These are phyloP conservation scores for Notarius lentiginosus DNA, from an alignment of 2,113 vertebrate genomes.

Conservation along the genomic window DNA sequence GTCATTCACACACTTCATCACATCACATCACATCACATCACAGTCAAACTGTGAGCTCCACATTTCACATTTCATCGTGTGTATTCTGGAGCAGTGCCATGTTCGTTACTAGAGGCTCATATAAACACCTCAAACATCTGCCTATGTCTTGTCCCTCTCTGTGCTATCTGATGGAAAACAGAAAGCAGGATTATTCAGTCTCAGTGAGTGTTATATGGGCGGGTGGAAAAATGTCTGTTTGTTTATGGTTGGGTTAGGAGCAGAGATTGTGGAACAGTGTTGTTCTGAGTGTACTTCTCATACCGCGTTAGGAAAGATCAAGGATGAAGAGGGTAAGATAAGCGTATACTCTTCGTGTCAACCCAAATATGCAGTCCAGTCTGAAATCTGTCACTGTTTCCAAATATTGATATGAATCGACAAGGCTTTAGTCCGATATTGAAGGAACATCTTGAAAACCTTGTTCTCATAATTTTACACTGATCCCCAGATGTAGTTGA, in stretches of 20 bases:
- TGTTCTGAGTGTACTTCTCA: constrained; percentile 17
- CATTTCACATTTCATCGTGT: constrained; percentile 5
- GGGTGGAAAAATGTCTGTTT: constrained; percentile 63
- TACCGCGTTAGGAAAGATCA: constrained; percentile 22
- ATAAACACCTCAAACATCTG: constrained; percentile 13
- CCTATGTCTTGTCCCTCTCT: constrained; percentile 30
- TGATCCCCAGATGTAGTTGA: background rate
- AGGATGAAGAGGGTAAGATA: constrained; percentile 28
- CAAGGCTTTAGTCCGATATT: background rate
- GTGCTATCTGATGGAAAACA: constrained; percentile 60
- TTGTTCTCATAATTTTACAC: background rate
- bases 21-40: too few species aligned
- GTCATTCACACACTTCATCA: background rate
- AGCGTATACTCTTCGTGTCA: background rate
- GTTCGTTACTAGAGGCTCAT: constrained; percentile 21
- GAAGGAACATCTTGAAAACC: background rate
- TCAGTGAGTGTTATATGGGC: constrained; percentile 57
- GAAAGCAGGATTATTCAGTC: constrained; percentile 56
- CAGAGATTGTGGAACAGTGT: constrained; percentile 41
- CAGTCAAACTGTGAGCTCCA: background rate
- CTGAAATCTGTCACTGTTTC: constrained; percentile 1
- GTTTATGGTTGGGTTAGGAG: constrained; percentile 59
- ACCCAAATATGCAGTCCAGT: constrained; percentile 5
- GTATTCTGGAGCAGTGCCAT: constrained; percentile 11
- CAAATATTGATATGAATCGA: background rate